phyloP scores from a whole-genome alignment of 23 tunicate genomes.

The Oikopleura albicans region DNA sequence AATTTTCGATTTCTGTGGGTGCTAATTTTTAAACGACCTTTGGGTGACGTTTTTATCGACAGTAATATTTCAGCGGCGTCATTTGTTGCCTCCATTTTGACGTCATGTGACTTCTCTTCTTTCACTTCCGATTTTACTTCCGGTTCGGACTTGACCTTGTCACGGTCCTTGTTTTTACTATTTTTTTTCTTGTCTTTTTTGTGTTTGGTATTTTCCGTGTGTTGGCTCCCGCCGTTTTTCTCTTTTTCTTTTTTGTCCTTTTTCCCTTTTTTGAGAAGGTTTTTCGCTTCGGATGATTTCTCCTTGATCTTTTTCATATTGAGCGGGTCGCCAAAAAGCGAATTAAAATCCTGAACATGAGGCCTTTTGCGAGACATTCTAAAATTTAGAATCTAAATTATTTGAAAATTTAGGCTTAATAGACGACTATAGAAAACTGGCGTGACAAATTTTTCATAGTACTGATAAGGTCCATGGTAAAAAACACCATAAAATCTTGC shows the following conservation, averaged over 20 bases:
- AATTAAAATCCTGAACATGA: not conserved
- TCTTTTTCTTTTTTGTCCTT: not conserved
- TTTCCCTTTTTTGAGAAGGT: no score
- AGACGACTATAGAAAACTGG: no score
- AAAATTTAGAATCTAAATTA: no score
- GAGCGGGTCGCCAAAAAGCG: slow-evolving; percentile 5
- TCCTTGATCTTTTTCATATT: not conserved
- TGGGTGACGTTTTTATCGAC: not conserved
- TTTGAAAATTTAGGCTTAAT: no score
- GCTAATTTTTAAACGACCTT: no score
- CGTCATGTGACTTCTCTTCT: not conserved
- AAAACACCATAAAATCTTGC: no score
- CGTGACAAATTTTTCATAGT: no score
- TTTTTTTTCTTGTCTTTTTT: not conserved
- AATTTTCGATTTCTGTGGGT: no score
- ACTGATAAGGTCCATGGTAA: no score
- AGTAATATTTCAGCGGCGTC: not conserved
- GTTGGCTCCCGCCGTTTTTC: not conserved
- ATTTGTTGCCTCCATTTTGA: not conserved
- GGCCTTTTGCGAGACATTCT: not conserved
- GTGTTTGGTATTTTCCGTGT: not conserved
- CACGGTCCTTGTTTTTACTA: not conserved
- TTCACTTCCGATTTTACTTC: not conserved
- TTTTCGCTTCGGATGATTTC: not conserved
- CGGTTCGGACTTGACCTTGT: not conserved